Evolutionary conservation across 2,888 invertebrate genomes (phyloP).

Genomic region (Carabus problematicus): DNA sequence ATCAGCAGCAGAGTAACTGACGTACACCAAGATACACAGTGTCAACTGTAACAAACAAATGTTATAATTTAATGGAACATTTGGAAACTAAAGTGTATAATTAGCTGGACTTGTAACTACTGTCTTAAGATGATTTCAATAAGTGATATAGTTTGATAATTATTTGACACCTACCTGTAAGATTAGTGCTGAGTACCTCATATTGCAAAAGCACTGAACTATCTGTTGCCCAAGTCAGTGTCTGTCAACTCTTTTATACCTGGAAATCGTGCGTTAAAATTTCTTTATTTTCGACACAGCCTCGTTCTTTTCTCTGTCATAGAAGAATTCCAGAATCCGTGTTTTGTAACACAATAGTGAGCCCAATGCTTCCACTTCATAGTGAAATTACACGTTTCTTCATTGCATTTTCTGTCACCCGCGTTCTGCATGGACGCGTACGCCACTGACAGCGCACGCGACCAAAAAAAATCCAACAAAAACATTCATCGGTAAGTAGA

Average conservation of each 20-base stretch:
- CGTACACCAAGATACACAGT: slow-evolving; percentile 28
- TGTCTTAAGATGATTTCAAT: background rate
- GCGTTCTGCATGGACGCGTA: slow-evolving; percentile 1
- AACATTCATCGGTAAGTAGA: too few relatives aligned
- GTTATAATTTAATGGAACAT: too few relatives aligned
- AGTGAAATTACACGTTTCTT: slow-evolving; percentile 10
- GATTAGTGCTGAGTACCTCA: slow-evolving; percentile 35
- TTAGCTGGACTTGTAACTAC: background rate
- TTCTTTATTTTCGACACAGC: slow-evolving; percentile 46
- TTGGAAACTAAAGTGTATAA: too few relatives aligned
- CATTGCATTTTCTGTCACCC: background rate
- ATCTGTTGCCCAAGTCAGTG: slow-evolving; percentile 27
- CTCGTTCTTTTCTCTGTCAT: slow-evolving; percentile 45
- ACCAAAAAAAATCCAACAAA: too few relatives aligned
- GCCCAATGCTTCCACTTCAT: slow-evolving; percentile 17
- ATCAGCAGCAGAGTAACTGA: slow-evolving; percentile 29
- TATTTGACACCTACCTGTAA: slow-evolving; percentile 28
- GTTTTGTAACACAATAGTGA: slow-evolving; percentile 44
- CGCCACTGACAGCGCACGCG: too few relatives aligned
- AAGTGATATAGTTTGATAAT: background rate
- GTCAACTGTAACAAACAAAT: slow-evolving; percentile 26
- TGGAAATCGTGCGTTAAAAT: slow-evolving; percentile 33
- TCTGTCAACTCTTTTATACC: slow-evolving; percentile 44
- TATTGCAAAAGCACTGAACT: slow-evolving; percentile 36
- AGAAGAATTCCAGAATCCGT: slow-evolving; percentile 42